Evolutionary conservation across 2,888 invertebrate genomes (phyloP), one percentile per base, ranked within the genome.

Genomic region (Suillia variegata): DNA sequence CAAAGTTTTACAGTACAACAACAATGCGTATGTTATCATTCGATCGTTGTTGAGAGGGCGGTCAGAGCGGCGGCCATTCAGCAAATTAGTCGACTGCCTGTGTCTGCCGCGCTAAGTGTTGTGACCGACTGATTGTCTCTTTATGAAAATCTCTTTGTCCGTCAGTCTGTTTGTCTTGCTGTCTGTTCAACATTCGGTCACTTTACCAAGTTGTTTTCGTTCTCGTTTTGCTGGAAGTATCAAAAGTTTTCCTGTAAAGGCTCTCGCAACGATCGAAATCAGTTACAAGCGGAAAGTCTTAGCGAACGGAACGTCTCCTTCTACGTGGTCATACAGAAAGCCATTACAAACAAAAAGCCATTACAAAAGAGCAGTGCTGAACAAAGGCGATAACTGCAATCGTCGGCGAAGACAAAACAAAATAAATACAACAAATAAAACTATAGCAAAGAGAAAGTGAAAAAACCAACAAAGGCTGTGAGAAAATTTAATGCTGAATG

Each of bases 171-270:
- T 20, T 45, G 45, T 20, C 38, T 38, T n/a, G 15, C n/a, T 10
- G 15, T 10, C 26, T 26, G 26, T 26, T 26, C 26, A 6, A 26
- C 26, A 26, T 26, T 26, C 26, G 26, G 10, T 26, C 10, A 38
- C 38, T 45, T 45, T 45, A 20, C 38, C n/a, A n/a, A n/a, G n/a
- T n/a, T 66, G 73, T 71, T 51, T 68, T 62, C 61, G 63, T 69
- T 42, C n/a, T n/a, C n/a, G n/a, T 6, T 20, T 12, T 53, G 53
- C 10, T 53, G 34, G 21, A 17, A 34, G 54, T 47, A 61, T 64
- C 59, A 59, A 62, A 68, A 70, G 66, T 74, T 76, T 76, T 77
- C 71, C 70, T 77, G 69, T 65, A 70, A 66, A 69, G 67, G 66
- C 66, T 67, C 62, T 68, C 65, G 51, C 62, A 57, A 62, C 59